Base-by-base conservation (phyloP, 1,140 invertebrate genomes). In the Zaprionus ornatus region DNA sequence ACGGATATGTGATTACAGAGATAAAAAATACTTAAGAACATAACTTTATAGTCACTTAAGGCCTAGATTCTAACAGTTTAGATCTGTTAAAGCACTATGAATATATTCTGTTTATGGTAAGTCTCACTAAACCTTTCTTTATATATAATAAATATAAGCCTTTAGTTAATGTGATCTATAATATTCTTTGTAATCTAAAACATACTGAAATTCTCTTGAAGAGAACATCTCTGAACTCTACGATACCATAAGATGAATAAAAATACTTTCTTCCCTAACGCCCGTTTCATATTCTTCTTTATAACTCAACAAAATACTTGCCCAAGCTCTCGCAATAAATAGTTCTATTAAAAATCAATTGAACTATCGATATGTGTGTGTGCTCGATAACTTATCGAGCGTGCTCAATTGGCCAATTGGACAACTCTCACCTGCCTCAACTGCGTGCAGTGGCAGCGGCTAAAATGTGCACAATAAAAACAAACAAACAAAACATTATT, bases 401-500 rank as follows among this genome's bases (percentile, higher is more conserved):
- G 57, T 74, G 66, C 52, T 55, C 59, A 69, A 66, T 74, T 70
- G 60, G 56, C 35, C 69, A 77, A 77, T 77, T 77, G 74, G 61
- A 35, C 69, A 76, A 72, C 68, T 71, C 40, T 64, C 50, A 74
- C 80, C 71, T 35, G 32, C 35, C 13, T 37, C 10, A 15, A 10
- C 35, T 3, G 32, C 27, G 27, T 27, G 32, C 32, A 32, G 32
- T 7, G 32, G 3, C 37, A n/a, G 15, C 69, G 56, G 57, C 62
- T 71, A n/a, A 45, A 56, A 62, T 56, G 61, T 63, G 61, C 62
- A 42, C 56, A 57, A 45, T 52, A 61, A 74, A 50, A 59, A 21
- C 55, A 52, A 64, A 79, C 56, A 60, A 69, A 70, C 37, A 37
- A 32, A 77, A 78, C 64, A 79, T 80, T 62, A 87, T 87, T 87